Base-by-base conservation (phyloP, 2,888 invertebrate genomes). In the Monopis laevigella region DNA sequence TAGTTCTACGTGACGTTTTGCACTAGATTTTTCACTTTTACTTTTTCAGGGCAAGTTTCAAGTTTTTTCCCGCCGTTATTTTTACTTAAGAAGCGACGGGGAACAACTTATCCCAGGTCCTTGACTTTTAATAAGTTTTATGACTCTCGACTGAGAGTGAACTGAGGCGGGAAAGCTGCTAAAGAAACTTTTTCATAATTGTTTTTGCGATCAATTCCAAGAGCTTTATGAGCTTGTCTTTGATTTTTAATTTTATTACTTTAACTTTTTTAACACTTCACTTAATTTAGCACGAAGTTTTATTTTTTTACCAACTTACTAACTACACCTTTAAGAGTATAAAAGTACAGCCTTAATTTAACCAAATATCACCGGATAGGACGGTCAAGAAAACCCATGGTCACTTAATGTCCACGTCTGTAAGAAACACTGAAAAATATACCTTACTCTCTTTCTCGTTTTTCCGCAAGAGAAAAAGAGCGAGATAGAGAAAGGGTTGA, bases 71-170 rank as follows among this genome's bases (percentile, higher is more conserved):
- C 66, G 55, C 59, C 74, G 72, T 75, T 77, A 77, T 80, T 78
- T 36, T 80, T 77, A 80, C 78, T 77, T 74, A 78, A 77, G 77
- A 71, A 27, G 27, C 71, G 39, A 64, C 63, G 58, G 54, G 60
- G 72, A 64, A 65, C 65, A 80, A 77, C 73, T 77, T 78, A 77
- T 75, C 78, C 77, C 72, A 73, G 71, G 78, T 78, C 74, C 77
- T 78, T 78, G 78, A 78, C 78, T 78, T 40, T 78, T 77, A 78
- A 78, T 78, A 78, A 80, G 77, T 80, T 78, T 78, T 75, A 77
- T 74, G 77, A 78, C 75, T 73, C 77, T 74, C 75, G 73, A 74
- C 65, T 71, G 71, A 60, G 72, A 72, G 70, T 71, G 71, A 74
- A 75, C 75, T 68, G 75, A 66, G 67, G 69, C 69, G 74, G 62